phyloP scores from a whole-genome alignment of 2,797 vertebrate species.

The Pipistrellus nathusii region DNA sequence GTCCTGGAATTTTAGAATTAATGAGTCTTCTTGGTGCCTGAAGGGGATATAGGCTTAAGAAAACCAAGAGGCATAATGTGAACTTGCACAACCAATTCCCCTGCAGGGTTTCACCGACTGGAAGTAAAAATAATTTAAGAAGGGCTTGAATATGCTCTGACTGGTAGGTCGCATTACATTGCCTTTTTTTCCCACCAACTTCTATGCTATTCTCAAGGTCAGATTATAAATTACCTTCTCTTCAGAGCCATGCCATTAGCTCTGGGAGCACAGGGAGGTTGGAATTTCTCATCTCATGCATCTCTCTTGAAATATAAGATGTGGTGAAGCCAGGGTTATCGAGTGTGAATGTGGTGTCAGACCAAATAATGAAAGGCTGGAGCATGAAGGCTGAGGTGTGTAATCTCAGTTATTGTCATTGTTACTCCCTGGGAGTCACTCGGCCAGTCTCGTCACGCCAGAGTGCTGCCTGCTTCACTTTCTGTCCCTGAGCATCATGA shows the following conservation, averaged over 20 bases:
- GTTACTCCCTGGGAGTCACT: not conserved
- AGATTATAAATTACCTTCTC: slow-evolving; percentile 48
- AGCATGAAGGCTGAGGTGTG: not conserved
- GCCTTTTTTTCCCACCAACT: slow-evolving; percentile 18
- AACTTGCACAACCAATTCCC: slow-evolving; percentile 38
- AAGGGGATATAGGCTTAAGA: slow-evolving; percentile 20
- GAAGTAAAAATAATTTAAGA: slow-evolving; percentile 66
- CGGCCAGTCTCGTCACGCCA: not conserved
- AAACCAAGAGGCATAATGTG: slow-evolving; percentile 44
- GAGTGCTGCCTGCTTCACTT: not conserved
- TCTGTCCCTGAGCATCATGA: not conserved
- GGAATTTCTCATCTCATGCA: slow-evolving; percentile 21
- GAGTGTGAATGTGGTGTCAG: not conserved
- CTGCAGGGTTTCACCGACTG: slow-evolving; percentile 39
- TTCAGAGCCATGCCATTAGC: slow-evolving; percentile 8
- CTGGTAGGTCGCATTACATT: slow-evolving; percentile 39
- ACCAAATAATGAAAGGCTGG: not conserved
- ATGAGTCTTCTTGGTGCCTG: slow-evolving; percentile 42
- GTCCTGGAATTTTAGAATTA: slow-evolving; percentile 43
- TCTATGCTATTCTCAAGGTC: slow-evolving; percentile 38
- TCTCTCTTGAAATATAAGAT: slow-evolving; percentile 47
- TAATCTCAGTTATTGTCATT: not conserved
- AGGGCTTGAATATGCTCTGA: not conserved
- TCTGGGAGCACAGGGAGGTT: not conserved
- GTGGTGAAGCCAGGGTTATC: not conserved